Evolutionary conservation across 2,888 invertebrate genomes (phyloP), one percentile per base, ranked within the genome.

Genomic region (Machimus rusticus): DNA sequence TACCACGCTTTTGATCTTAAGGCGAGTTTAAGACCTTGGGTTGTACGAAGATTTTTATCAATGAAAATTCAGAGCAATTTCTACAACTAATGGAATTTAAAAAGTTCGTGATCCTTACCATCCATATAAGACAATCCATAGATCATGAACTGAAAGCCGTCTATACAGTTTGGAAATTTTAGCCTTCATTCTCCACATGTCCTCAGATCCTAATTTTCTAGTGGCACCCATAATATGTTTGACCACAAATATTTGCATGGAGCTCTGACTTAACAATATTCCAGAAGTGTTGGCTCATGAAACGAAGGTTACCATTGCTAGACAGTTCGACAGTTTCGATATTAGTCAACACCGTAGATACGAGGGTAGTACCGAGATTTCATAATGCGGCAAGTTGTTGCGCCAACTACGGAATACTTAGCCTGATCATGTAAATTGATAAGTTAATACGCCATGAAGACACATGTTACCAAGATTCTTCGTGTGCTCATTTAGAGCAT

Each of bases 371-470:
- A 23, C 19, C 28, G 31, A 9, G n/a, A 51, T 79, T 79, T 79
- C 79, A 28, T 55, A 79, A 79, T 79, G 31, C 31, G 19, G 31
- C 46, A 28, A 14, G 79, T 34, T 14, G 55, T n/a, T 14, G 66
- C 34, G 19, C 51, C 57, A 82, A 82, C 51, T 8, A 4, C 9
- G 6, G 57, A 28, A n/a, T 82, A 66, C 57, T 82, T 82, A 82
- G 82, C 66, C 57, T n/a, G 66, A 82, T 82, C 82, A 66, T 82
- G 82, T 57, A 82, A 82, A 82, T 82, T 82, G 82, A 57, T 82
- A 82, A 66, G 82, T 82, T 82, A 82, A 82, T 57, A 82, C 37
- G 79, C 23, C 23, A 66, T 66, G 66, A 28, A 66, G 66, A 66
- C 28, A 19, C 14, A 66, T 66, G 12, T 12, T 19, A 12, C 28